Percentiles rank a stretch among this genome's conserved stretches.
Conservation (phyloP, 2,888 invertebrate genomes). For the Heliconius aoede region DNA sequence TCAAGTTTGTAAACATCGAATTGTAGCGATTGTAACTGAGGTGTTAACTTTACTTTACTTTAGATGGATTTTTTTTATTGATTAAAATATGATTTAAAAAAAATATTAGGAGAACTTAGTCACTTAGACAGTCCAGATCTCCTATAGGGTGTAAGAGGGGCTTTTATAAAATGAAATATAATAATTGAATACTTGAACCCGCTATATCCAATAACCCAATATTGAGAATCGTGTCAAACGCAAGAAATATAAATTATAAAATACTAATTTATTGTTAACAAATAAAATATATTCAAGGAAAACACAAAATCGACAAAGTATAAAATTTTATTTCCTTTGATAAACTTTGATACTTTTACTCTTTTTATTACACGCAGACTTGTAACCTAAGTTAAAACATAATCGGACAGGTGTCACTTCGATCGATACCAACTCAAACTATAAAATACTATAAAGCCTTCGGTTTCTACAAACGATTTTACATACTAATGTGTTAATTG, state of each 20-base stretch:
- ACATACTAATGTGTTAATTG: constrained; percentile 61
- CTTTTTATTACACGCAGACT: background rate
- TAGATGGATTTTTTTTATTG: background rate
- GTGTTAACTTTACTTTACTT: background rate
- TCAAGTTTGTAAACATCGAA: constrained; percentile 11
- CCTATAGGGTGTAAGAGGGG: too few relatives aligned
- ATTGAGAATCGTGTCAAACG: background rate
- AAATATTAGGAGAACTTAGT: background rate
- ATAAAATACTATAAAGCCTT: constrained; percentile 49
- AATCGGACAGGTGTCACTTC: constrained; percentile 1
- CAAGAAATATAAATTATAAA: background rate
- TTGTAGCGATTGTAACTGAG: background rate
- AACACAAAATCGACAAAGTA: background rate
- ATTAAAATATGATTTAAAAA: background rate
- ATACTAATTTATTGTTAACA: background rate
- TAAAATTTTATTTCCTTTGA: background rate
- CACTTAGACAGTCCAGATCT: too few relatives aligned
- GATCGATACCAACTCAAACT: background rate
- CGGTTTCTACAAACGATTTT: constrained; percentile 54
- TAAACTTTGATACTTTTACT: background rate
- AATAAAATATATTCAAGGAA: background rate
- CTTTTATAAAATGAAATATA: too few relatives aligned
- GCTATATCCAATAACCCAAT: too few relatives aligned
- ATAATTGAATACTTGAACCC: too few relatives aligned
- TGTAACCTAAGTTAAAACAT: background rate